Percentiles rank a stretch among this genome's conserved stretches.
Conservation (phyloP, 2,797 vertebrate genomes). For the Epinephelus awoara region DNA sequence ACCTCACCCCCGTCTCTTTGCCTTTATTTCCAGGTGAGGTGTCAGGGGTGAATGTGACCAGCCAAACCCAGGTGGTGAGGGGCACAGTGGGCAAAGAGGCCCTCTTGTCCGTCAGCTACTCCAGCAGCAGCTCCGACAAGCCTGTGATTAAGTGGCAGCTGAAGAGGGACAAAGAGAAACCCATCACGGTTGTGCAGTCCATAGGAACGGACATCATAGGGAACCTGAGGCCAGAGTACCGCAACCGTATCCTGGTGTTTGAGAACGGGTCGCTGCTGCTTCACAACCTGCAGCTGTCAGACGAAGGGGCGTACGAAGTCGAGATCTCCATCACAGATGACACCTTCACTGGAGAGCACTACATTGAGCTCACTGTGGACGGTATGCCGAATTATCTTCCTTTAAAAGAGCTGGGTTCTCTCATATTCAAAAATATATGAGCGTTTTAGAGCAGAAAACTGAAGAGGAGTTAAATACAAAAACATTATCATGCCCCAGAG, state of each 20-base stretch:
- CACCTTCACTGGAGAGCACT: constrained; percentile 94
- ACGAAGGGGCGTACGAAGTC: constrained; percentile 95
- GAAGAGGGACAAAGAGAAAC: constrained; percentile 91
- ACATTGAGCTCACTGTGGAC: constrained; percentile 95
- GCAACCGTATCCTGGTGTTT: constrained; percentile 92
- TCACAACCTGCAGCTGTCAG: constrained; percentile 91
- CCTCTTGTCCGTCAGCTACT: constrained; percentile 94
- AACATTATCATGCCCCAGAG: constrained; percentile 10
- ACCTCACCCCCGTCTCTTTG: neutral
- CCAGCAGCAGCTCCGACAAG: constrained; percentile 92
- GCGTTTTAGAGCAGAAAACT: constrained; percentile 24
- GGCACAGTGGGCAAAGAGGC: constrained; percentile 92
- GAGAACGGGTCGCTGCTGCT: constrained; percentile 96
- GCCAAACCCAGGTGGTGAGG: constrained; percentile 88
- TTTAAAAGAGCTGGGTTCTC: neutral
- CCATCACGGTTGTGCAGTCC: constrained; percentile 95
- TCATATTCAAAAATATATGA: constrained; percentile 21
- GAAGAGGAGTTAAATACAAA: constrained; percentile 44
- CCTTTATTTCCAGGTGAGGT: constrained; percentile 81
- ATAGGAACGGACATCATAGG: constrained; percentile 95
- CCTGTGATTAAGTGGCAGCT: constrained; percentile 98
- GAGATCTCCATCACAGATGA: constrained; percentile 99
- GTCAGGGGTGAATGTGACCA: constrained; percentile 94
- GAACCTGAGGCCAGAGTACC: constrained; percentile 94
- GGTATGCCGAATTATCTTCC: constrained; percentile 81